Evolutionary conservation across 2,113 vertebrate species (phyloP).

Genomic region (Lynx canadensis): DNA sequence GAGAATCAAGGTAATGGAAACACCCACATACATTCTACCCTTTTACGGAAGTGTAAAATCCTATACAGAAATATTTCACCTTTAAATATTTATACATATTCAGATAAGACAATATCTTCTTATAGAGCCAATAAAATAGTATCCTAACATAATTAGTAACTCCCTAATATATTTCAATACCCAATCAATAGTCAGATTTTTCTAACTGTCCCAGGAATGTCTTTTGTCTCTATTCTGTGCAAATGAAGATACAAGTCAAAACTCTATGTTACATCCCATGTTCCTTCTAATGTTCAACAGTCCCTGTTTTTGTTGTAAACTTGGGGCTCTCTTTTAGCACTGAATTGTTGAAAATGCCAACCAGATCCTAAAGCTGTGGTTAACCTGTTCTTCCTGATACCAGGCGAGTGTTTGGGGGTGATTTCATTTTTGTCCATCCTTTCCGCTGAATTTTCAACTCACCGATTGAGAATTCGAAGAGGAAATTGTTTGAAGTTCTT

Average conservation of each 20-base stretch:
- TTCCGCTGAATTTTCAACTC: slow-evolving; percentile 50
- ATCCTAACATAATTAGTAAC: not conserved
- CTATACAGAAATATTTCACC: not conserved
- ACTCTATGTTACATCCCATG: not conserved
- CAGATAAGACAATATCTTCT: not conserved
- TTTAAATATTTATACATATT: not conserved
- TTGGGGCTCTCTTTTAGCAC: slow-evolving; percentile 79
- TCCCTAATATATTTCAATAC: not conserved
- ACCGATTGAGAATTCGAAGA: slow-evolving; percentile 61
- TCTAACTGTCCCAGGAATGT: not conserved
- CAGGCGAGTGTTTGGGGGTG: not conserved
- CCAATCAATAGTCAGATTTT: not conserved
- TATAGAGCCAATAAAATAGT: not conserved
- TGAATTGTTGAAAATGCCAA: slow-evolving; percentile 69
- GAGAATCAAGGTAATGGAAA: not conserved
- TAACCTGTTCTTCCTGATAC: slow-evolving; percentile 45
- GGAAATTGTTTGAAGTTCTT: slow-evolving; percentile 11
- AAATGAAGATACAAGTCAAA: not conserved
- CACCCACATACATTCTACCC: not conserved
- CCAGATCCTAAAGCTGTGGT: slow-evolving; percentile 51
- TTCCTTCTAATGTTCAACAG: not conserved
- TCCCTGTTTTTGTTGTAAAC: slow-evolving; percentile 42
- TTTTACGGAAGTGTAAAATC: not conserved
- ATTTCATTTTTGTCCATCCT: not conserved
- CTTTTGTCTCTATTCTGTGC: not conserved